Conservation (phyloP, 2,113 vertebrate species). For the Festucalex cinctus region DNA sequence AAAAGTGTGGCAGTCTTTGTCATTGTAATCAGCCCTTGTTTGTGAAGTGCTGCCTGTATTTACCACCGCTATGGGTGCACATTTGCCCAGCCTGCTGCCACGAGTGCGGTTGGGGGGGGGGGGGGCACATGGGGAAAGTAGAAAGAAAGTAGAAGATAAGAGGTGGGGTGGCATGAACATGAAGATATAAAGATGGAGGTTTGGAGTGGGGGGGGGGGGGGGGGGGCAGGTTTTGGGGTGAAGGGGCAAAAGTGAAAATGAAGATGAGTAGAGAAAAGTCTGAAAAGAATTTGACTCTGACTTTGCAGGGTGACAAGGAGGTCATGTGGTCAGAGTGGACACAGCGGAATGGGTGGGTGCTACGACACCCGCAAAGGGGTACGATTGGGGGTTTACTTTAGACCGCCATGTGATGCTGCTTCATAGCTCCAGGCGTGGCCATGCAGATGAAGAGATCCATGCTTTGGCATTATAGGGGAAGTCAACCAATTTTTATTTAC, state of each 20-base stretch:
- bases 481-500: no score
- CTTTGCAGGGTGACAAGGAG: slow-evolving; percentile 29
- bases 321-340: not conserved
- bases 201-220: not conserved
- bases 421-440: slow-evolving; percentile 14
- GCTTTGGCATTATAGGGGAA: not conserved
- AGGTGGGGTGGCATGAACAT: not conserved
- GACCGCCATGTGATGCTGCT: slow-evolving; percentile 12
- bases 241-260: slow-evolving; percentile 33
- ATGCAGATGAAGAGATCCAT: slow-evolving; percentile 9
- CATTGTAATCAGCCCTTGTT: slow-evolving; percentile 85
- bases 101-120: no score
- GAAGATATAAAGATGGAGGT: slow-evolving; percentile 13
- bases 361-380: slow-evolving; percentile 12
- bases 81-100: slow-evolving; percentile 67
- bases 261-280: slow-evolving; percentile 29
- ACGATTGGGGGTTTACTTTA: slow-evolving; percentile 6
- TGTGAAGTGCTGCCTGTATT: slow-evolving; percentile 78
- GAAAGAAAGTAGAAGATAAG: slow-evolving; percentile 23
- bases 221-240: slow-evolving; percentile 39
- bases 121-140: slow-evolving; percentile 43
- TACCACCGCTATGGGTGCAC: slow-evolving; percentile 72
- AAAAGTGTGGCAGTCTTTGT: slow-evolving; percentile 93
- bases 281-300: slow-evolving; percentile 45
- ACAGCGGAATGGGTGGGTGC: not conserved